Evolutionary conservation across 37 sponge, comb jelly and placozoan genomes (phyloP), one percentile per base, ranked within the genome.

Genomic region (Oopsacas minuta): DNA sequence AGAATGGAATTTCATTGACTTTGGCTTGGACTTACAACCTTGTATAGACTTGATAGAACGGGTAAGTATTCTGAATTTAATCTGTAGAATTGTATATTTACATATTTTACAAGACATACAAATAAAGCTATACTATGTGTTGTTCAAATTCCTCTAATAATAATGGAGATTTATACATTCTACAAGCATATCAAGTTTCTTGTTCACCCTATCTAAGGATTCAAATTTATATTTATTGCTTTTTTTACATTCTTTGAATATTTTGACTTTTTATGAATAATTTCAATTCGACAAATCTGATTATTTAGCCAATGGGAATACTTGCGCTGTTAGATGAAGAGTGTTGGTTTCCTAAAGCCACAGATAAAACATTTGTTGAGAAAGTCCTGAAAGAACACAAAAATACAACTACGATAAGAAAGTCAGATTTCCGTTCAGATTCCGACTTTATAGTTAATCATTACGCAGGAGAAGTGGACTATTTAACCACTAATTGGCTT

Each of bases 1-100:
- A 37, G 94, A 95, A 46, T 99, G 99, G 99, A 93, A 93, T 37
- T 99, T 99, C 89, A 99, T 99, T 82, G 99, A 99, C 88, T 99
- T 99, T 90, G 99, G 99, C 0, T 90, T 99, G 0, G 99, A 99
- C 85, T 90, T 99, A 0, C 99, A 99, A 84, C 99, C 99, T 7
- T 88, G 89, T 83, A 99, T 99, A 83, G 99, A 99, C 85, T 91
- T 99, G 36, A 99, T 99, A 88, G 99, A 99, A 85, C 94, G 92
- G 94, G 97, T 95, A 25, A 20, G 88, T 81, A 22, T 61, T 32
- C 30, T 46, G 17, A 22, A 12, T 20, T 35, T 7, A 20, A 34
- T n/a, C n/a, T n/a, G n/a, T n/a, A n/a, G n/a, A n/a, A n/a, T n/a
- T n/a, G n/a, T n/a, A n/a, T n/a, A n/a, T n/a, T n/a, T n/a, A n/a